Percentiles rank a stretch among this genome's conserved stretches.
phyloP scores from a whole-genome alignment of 2,797 vertebrate genomes.

The Denticeps clupeoides region DNA sequence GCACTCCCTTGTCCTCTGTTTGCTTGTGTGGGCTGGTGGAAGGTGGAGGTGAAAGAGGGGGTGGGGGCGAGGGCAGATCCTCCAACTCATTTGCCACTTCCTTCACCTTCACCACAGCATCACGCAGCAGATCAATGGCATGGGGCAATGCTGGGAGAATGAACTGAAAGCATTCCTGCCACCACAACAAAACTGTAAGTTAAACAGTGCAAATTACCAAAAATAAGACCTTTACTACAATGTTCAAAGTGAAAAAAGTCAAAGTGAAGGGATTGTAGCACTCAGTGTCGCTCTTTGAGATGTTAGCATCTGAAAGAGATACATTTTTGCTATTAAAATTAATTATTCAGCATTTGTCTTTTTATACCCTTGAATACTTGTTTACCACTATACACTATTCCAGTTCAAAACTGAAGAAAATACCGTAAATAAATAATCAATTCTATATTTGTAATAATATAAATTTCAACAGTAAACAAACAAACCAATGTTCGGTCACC shows the following conservation, averaged over 20 bases:
- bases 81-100: conserved; percentile 92
- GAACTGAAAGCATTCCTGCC: conserved; percentile 98
- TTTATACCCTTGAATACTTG: too few species aligned
- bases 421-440: too few species aligned
- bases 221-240: conserved; percentile 1
- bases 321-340: too few species aligned
- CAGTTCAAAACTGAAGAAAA: too few species aligned
- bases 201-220: background rate
- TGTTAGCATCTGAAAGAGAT: too few species aligned
- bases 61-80: conserved; percentile 93
- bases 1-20: conserved; percentile 96
- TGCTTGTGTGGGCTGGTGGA: conserved; percentile 85
- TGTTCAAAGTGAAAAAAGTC: conserved; percentile 35
- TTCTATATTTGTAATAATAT: too few species aligned
- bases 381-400: too few species aligned
- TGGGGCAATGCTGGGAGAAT: conserved; percentile 98
- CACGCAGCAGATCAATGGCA: conserved; percentile 93
- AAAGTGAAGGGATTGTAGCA: too few species aligned
- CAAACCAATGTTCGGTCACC: too few species aligned
- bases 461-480: too few species aligned
- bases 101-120: conserved; percentile 98
- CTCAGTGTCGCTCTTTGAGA: too few species aligned
- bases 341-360: too few species aligned
- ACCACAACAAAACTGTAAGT: background rate
- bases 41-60: conserved; percentile 88